These are phyloP conservation scores for Pteria penguin DNA, from an alignment of 2,888 invertebrate species.

Conservation along the genomic window DNA sequence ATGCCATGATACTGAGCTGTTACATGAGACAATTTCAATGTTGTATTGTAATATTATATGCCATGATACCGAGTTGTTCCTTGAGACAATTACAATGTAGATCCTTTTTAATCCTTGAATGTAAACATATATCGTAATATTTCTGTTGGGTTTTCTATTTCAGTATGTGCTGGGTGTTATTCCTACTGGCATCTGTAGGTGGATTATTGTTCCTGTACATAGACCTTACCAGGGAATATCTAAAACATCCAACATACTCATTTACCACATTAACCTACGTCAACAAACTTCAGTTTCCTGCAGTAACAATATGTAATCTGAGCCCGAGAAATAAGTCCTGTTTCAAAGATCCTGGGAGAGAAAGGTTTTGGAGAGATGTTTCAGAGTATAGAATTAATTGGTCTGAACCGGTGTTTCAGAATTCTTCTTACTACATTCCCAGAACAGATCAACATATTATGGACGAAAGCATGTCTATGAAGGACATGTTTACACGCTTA, in stretches of 20 bases:
- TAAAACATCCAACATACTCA: not conserved
- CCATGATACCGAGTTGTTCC: no score
- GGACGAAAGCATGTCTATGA: not conserved
- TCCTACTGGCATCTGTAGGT: not conserved
- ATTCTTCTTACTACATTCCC: not conserved
- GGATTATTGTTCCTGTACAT: not conserved
- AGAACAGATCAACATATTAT: not conserved
- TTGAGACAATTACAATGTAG: no score
- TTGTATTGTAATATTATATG: no score
- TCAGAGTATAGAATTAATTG: not conserved
- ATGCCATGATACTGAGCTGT: no score
- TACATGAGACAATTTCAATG: no score
- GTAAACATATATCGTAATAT: no score
- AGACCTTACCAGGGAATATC: not conserved
- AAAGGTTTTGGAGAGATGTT: not conserved
- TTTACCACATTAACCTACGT: not conserved
- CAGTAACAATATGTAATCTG: not conserved
- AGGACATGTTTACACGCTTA: not conserved
- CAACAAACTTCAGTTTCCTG: not conserved
- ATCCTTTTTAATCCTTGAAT: no score
- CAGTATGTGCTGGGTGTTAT: not conserved
- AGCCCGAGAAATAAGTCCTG: not conserved
- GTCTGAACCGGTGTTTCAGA: not conserved
- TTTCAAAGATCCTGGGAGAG: not conserved
- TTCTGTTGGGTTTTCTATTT: no score